These are phyloP conservation scores for Teleopsis dalmanni DNA, from an alignment of 1,140 invertebrate species.

Conservation along the genomic window DNA sequence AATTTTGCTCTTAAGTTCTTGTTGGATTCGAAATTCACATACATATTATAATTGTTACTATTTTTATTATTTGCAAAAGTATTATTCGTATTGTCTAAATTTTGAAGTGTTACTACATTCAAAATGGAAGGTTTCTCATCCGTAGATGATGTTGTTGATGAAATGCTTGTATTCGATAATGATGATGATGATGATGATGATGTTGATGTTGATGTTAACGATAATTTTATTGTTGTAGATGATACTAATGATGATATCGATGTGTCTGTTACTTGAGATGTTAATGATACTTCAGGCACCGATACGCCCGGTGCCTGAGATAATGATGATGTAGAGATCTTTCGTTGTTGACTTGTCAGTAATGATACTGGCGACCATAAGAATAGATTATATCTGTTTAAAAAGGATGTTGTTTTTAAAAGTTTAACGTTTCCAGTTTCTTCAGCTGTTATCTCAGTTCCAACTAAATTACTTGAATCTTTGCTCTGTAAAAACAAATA, in stretches of 20 bases:
- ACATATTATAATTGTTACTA: no score
- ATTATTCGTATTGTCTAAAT: no score
- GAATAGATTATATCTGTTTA: slow-evolving; percentile 9
- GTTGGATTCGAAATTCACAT: no score
- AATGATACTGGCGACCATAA: slow-evolving; percentile 14
- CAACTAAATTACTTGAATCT: not conserved
- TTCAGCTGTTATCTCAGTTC: not conserved
- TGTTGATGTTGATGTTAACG: not conserved
- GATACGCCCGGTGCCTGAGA: not conserved
- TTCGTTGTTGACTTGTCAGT: slow-evolving; percentile 2
- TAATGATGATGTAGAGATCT: not conserved
- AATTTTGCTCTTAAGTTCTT: no score
- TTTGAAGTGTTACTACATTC: not conserved
- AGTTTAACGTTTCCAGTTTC: no score
- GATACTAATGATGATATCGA: slow-evolving; percentile 34
- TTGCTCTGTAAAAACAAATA: slow-evolving; percentile 4
- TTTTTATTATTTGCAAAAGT: no score
- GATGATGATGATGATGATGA: slow-evolving; percentile 6
- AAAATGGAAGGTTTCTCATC: not conserved
- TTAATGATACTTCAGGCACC: slow-evolving; percentile 26
- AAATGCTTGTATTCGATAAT: not conserved
- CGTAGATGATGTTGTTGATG: not conserved
- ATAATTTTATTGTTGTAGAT: not conserved
- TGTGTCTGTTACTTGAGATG: slow-evolving; percentile 46
- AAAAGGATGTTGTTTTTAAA: no score